Percentiles rank a stretch among this genome's conserved stretches.
Evolutionary conservation across 2,888 invertebrate species (phyloP).

Genomic region (Achlya flavicornis): DNA sequence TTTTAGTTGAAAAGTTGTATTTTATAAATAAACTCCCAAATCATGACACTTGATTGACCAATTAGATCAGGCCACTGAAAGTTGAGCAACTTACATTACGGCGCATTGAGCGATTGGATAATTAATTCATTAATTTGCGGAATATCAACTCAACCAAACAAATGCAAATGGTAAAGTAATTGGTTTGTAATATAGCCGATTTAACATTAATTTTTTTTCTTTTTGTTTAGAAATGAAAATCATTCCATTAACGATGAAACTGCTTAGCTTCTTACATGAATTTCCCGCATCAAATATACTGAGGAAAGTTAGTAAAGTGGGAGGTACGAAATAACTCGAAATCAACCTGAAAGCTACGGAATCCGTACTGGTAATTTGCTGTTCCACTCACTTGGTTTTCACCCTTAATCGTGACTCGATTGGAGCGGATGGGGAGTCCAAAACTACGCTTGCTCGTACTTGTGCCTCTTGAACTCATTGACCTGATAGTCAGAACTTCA

Average conservation of each 20-base stretch:
- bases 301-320: not conserved
- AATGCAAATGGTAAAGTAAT: not conserved
- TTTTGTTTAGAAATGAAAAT: not conserved
- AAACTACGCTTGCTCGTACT: not conserved
- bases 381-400: slow-evolving; percentile 6
- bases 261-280: not conserved
- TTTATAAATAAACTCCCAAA: not conserved
- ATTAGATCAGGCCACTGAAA: not conserved
- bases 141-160: not conserved
- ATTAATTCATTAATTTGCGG: not conserved
- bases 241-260: not conserved
- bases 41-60: not conserved
- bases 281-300: not conserved
- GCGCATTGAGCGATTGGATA: not conserved
- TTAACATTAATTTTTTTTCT: not conserved
- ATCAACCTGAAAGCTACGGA: slow-evolving; percentile 1
- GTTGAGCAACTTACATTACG: not conserved
- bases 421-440: not conserved
- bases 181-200: not conserved
- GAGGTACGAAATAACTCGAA: not conserved
- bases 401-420: not conserved
- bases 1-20: not conserved
- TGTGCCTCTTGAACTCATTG: not conserved
- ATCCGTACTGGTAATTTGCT: slow-evolving; percentile 5
- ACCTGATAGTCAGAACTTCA: not conserved